Base-by-base conservation (phyloP, 1,140 invertebrate genomes). In the Cephus cinctus region DNA sequence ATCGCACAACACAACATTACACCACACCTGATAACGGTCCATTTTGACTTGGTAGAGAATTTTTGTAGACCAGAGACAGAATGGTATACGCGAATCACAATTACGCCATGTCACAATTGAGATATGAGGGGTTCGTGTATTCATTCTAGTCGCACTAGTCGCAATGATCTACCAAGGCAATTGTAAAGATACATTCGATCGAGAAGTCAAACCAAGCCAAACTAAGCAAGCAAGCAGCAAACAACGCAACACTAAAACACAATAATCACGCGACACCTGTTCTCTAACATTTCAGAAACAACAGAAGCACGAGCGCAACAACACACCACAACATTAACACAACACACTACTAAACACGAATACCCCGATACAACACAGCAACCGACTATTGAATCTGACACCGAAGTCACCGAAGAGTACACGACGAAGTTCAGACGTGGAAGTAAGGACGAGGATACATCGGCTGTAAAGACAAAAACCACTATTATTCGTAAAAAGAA, bases 271-370 rank as follows among this genome's bases (percentile, higher is more conserved):
- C 43, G 31, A 65, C 64, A 69, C 56, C 39, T 56, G 39, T 67
- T 73, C 53, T 75, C 22, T 75, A 56, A 67, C 60, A 72, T 76
- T 76, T 74, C 73, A 76, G 73, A 76, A 74, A 74, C 62, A 31
- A 69, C 64, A 69, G 68, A 71, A 72, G 73, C 58, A 71, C 56
- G 54, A 67, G 73, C 71, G 60, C 71, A 75, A 75, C 61, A 74
- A 65, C 66, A 75, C 55, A 43, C 73, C 67, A 73, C 67, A 58
- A 68, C 56, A 68, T 59, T 57, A 47, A 71, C 67, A 74, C 66
- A 57, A 64, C 56, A 72, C 65, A 75, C 42, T 57, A 69, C 54
- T 66, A 76, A 70, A 80, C 76, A 80, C 67, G 73, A 70, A 56
- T 39, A 51, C 50, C 55, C 49, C 16, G 52, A 59, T 52, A 56